Conservation (phyloP, 2,113 vertebrate genomes). For the Pelobates fuscus region DNA sequence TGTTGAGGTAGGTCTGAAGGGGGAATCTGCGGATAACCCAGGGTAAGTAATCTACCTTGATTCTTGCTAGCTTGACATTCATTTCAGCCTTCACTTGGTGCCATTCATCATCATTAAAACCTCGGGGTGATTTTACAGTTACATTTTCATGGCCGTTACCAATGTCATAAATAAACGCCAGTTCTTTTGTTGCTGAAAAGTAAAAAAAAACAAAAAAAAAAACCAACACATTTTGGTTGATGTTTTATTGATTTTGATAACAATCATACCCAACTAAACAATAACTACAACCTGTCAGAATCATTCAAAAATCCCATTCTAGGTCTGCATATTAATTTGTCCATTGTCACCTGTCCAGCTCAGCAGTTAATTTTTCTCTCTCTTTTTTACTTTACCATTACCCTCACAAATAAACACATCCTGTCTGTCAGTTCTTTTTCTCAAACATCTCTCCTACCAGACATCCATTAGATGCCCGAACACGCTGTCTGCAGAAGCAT, state of each 20-base stretch:
- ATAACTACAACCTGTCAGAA: too few species aligned
- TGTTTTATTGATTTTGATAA: neutral
- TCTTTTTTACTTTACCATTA: too few species aligned
- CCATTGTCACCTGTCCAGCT: too few species aligned
- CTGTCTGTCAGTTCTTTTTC: too few species aligned
- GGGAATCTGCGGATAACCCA: constrained; percentile 83
- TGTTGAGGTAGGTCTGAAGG: constrained; percentile 85
- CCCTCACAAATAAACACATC: too few species aligned
- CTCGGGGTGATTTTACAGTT: constrained; percentile 72
- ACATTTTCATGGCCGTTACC: constrained; percentile 91
- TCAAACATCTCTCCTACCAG: too few species aligned
- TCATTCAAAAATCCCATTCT: too few species aligned
- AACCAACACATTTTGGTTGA: neutral
- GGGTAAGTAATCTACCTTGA: constrained; percentile 91
- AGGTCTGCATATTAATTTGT: too few species aligned
- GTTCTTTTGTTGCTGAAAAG: constrained; percentile 77
- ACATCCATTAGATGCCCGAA: too few species aligned
- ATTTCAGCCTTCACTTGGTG: constrained; percentile 92
- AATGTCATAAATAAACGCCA: constrained; percentile 87
- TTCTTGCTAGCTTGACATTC: constrained; percentile 87
- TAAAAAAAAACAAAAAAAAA: too few species aligned
- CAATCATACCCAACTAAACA: neutral
- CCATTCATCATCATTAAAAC: constrained; percentile 92
- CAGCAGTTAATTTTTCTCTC: too few species aligned
- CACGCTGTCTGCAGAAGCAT: too few species aligned